Evolutionary conservation across 2,797 vertebrate genomes (phyloP), one percentile per base, ranked within the genome.

Genomic region (Cyclura pinguis): DNA sequence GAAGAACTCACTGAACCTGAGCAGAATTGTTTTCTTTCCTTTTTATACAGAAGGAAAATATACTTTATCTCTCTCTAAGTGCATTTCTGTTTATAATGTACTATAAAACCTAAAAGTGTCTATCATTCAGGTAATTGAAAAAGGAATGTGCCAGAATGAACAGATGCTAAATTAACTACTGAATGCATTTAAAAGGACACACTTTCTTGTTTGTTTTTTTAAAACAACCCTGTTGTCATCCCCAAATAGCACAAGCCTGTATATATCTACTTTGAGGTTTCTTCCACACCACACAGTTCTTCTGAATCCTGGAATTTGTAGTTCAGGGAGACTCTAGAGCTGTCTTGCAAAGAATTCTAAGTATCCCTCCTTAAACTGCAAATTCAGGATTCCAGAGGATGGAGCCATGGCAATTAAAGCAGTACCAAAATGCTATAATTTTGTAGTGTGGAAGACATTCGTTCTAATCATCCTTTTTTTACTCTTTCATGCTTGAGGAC

Each of bases 101-200:
- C 89, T 90, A 89, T 97, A 97, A 97, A 97, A 96, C 94, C 95
- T 96, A 89, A 95, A 97, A 96, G 87, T 96, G 96, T 97, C 97
- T 95, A 89, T 97, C 96, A 96, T 95, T 95, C 94, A 93, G 94
- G 91, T 97, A 97, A 97, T 97, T 96, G 92, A 93, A 97, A 97
- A 95, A 96, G 97, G 93, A 91, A 91, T 95, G 93, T 96, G 96
- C 94, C 95, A 86, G 92, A 95, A 94, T 93, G 84, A 72, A 24
- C 93, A 95, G 92, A 93, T 97, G 88, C 93, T 95, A 94, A 96
- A 96, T 96, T 95, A 95, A 95, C 94, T 95, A 90, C 92, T 92
- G 80, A 93, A 84, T 95, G 94, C 82, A 94, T 90, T 96, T 96
- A 96, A 93, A 96, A 96, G 97, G 93, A 96, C 92, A 92, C 93